Percentiles rank a stretch among this genome's conserved stretches.
phyloP scores from a whole-genome alignment of 2,888 invertebrate species.

The Brenthis ino region DNA sequence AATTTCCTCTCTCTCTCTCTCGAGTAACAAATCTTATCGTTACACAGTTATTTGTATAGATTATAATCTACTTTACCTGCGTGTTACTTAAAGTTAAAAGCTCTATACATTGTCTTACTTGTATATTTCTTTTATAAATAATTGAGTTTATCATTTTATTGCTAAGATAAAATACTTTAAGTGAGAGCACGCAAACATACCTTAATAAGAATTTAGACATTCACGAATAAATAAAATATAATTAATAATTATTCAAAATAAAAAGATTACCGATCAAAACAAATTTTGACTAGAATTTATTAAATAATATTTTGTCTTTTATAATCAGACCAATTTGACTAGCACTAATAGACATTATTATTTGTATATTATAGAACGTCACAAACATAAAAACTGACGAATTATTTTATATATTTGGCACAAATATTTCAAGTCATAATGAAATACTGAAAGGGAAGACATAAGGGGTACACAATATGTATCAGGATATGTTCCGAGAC shows the following conservation, averaged over 20 bases:
- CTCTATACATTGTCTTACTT: slow-evolving; percentile 81
- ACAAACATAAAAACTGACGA: slow-evolving; percentile 55
- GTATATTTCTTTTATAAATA: slow-evolving; percentile 77
- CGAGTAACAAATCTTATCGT: slow-evolving; percentile 58
- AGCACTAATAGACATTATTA: slow-evolving; percentile 64
- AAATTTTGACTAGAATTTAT: slow-evolving; percentile 78
- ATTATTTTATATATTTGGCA: slow-evolving; percentile 70
- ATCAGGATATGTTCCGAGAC: slow-evolving; percentile 72
- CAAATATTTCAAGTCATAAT: slow-evolving; percentile 64
- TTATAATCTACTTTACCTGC: slow-evolving; percentile 75
- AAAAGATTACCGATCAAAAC: slow-evolving; percentile 58
- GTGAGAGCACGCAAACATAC: slow-evolving; percentile 66
- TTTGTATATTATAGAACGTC: slow-evolving; percentile 50
- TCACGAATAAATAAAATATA: slow-evolving; percentile 56
- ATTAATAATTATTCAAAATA: slow-evolving; percentile 44
- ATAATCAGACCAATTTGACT: slow-evolving; percentile 75
- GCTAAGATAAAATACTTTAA: slow-evolving; percentile 69
- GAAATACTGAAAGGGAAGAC: slow-evolving; percentile 80
- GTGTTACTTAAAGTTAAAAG: slow-evolving; percentile 79
- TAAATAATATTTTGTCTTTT: slow-evolving; percentile 60
- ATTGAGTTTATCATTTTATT: slow-evolving; percentile 81
- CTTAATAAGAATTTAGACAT: slow-evolving; percentile 51
- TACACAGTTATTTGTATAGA: slow-evolving; percentile 63
- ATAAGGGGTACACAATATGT: slow-evolving; percentile 59
- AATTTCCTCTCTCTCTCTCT: slow-evolving; percentile 68